Percentiles rank a stretch among this genome's conserved stretches.
Conservation (phyloP, 2,113 vertebrate genomes). For the Tachysurus vachellii region DNA sequence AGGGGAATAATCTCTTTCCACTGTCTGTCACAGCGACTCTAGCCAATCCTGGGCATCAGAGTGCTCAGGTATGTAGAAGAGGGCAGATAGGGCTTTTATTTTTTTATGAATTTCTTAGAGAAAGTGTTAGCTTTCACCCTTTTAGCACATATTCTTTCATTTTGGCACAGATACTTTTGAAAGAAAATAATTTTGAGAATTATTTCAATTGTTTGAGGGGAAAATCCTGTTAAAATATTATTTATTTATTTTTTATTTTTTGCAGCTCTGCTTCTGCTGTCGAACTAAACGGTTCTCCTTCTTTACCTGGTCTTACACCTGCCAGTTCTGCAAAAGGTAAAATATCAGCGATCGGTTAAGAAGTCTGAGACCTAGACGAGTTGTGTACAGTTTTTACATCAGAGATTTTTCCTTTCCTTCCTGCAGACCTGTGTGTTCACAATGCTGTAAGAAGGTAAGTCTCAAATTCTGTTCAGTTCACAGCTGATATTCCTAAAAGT, state of each 20-base stretch:
- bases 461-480: background rate
- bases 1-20: background rate
- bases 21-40: background rate
- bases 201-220: background rate
- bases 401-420: background rate
- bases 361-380: background rate
- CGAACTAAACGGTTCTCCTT: constrained; percentile 95
- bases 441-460: constrained; percentile 98
- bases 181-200: background rate
- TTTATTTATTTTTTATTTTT: background rate
- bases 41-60: background rate
- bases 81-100: background rate
- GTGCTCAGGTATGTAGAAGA: background rate
- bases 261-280: constrained; percentile 90
- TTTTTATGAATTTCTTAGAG: background rate
- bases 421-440: constrained; percentile 92
- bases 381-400: background rate
- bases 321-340: constrained; percentile 99
- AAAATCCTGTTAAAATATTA: background rate
- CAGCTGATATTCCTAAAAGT: background rate
- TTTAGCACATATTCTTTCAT: background rate
- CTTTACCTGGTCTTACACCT: constrained; percentile 98
- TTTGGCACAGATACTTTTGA: background rate
- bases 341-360: background rate
- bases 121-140: background rate